A percentile compares a stretch with the other conserved stretches of the same genome.
Evolutionary conservation across 2,113 vertebrate genomes (phyloP).

Genomic region (Equus quagga): DNA sequence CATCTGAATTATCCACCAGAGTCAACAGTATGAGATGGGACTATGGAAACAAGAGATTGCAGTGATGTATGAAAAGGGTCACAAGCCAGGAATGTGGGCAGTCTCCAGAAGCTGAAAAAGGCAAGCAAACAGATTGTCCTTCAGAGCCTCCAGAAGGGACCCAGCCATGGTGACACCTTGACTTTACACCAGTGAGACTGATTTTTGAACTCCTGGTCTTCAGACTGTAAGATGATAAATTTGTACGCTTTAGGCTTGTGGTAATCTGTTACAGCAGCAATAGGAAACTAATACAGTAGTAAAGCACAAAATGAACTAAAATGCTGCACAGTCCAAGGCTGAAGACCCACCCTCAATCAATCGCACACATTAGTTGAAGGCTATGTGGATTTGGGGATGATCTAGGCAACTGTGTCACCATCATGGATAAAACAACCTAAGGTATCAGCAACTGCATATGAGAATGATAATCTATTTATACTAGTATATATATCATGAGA

Average conservation of each 20-base stretch:
- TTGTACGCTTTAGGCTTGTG: background rate
- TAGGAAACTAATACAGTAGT: background rate
- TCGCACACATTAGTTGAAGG: background rate
- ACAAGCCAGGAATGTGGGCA: background rate
- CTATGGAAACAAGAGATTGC: background rate
- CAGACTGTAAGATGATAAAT: background rate
- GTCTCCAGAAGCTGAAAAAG: background rate
- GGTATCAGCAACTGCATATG: background rate
- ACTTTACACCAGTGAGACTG: background rate
- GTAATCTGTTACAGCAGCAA: background rate
- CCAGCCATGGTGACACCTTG: background rate
- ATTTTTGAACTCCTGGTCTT: background rate
- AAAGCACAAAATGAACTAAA: background rate
- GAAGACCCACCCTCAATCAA: background rate
- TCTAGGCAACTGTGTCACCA: background rate
- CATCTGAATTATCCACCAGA: background rate
- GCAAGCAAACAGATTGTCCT: background rate
- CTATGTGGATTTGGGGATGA: background rate
- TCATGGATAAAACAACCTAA: background rate
- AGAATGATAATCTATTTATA: background rate
- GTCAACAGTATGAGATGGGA: background rate
- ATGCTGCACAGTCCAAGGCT: background rate
- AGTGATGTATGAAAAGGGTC: background rate
- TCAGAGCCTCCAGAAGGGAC: background rate
- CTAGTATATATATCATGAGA: background rate